Conservation (phyloP, 2,797 vertebrate genomes). For the Diplodus puntazzo region DNA sequence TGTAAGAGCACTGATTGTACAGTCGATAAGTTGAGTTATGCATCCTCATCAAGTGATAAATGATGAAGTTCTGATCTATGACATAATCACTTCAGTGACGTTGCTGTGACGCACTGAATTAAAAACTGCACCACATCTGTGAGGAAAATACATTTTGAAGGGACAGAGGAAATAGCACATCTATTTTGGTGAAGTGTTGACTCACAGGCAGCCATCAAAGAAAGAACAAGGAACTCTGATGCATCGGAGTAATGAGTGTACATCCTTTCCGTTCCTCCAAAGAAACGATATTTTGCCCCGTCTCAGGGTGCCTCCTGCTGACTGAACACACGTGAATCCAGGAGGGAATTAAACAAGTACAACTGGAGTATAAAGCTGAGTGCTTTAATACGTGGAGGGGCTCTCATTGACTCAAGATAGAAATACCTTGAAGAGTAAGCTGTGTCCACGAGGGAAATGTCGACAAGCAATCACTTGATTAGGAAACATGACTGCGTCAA, state of each 20-base stretch:
- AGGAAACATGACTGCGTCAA: not conserved
- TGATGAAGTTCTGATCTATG: not conserved
- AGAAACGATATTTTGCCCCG: not conserved
- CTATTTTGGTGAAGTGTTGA: not conserved
- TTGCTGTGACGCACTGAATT: not conserved
- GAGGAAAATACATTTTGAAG: not conserved
- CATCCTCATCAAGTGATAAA: not conserved
- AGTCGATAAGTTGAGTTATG: not conserved
- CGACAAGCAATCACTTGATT: not conserved
- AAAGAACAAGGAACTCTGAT: slow-evolving; percentile 1
- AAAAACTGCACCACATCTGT: not conserved
- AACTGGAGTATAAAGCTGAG: not conserved
- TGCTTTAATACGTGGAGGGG: not conserved
- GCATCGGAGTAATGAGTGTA: not conserved
- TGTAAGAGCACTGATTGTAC: slow-evolving; percentile 3
- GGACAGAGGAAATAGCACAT: not conserved
- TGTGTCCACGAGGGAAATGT: not conserved
- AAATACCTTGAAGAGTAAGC: not conserved
- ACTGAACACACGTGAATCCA: not conserved
- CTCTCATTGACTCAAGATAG: not conserved
- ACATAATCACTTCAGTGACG: slow-evolving; percentile 4
- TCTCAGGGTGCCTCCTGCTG: not conserved
- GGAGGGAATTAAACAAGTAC: not conserved
- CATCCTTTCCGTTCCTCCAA: not conserved
- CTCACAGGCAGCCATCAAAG: not conserved